Base-by-base conservation (phyloP, 2,888 invertebrate genomes). In the Plebejus anna region DNA sequence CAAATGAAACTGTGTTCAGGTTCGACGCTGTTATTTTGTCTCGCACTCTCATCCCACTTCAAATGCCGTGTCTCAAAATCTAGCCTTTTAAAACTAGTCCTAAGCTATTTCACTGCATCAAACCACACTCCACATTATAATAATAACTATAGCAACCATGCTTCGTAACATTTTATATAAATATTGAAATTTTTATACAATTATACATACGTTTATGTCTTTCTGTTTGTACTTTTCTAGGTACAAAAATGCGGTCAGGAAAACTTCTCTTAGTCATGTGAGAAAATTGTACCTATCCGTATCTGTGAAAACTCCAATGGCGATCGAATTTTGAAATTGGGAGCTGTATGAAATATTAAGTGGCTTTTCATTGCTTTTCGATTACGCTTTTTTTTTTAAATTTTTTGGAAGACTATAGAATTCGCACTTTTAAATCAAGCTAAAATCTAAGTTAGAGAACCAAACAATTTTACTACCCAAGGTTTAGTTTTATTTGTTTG, bases 21-120 rank as follows among this genome's bases (percentile, higher is more conserved):
- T 28, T 73, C 73, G 73, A 73, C 13, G 47, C 73, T 73, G 73
- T 73, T 73, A 73, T 73, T 51, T 73, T 73, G 51, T 73, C 73
- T 73, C 51, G 51, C 16, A 32, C 13, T 73, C 55, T 55, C 6
- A 66, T 28, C 66, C 82, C 84, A 82, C 83, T 82, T 81, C 80
- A 80, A 78, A 82, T 80, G 79, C 78, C 77, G 77, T 78, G 80
- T 81, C 78, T 83, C 85, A 84, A 80, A 61, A 76, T 81, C 85
- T 87, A 86, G 84, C 84, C 79, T 81, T 78, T 79, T 76, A 78
- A 73, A 75, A 66, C 75, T 78, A 78, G 77, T 75, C 73, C 79
- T 78, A 71, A 78, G 28, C 78, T 82, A 82, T 76, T 77, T 78
- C 78, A 80, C 80, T 79, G 78, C 78, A 77, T 76, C 78, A 78